These are phyloP conservation scores for Balaeniceps rex DNA, from an alignment of 2,113 vertebrate genomes.

Conservation along the genomic window DNA sequence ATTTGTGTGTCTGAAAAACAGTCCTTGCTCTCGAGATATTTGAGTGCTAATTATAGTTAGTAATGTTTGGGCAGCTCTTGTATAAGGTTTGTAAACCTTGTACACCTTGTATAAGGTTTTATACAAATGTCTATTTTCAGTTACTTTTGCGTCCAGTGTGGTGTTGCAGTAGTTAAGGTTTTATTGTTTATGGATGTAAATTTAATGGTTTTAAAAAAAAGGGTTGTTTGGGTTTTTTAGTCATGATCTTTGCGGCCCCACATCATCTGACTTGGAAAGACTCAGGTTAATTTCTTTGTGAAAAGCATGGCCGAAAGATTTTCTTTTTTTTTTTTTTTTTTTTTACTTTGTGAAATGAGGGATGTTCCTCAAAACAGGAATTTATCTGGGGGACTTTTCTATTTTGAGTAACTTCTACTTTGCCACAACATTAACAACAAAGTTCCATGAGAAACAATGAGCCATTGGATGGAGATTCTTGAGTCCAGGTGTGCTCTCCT, in stretches of 20 bases:
- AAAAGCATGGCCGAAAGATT: background rate
- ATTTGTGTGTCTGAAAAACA: background rate
- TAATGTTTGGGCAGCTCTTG: background rate
- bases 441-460: background rate
- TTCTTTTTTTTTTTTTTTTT: background rate
- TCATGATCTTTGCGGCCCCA: background rate
- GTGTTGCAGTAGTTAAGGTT: background rate
- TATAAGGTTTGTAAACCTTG: background rate
- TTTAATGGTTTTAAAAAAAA: background rate
- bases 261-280: background rate
- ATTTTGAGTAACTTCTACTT: background rate
- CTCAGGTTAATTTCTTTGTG: background rate
- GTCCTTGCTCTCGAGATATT: background rate
- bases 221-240: background rate
- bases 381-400: background rate
- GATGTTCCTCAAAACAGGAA: background rate
- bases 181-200: background rate
- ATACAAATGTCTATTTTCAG: rapidly evolving
- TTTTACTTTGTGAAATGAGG: background rate
- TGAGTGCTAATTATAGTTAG: background rate
- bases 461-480: background rate
- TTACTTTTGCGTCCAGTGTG: background rate
- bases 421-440: background rate
- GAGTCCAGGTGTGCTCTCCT: background rate
- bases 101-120: rapidly evolving